Evolutionary conservation across 2,797 vertebrate species (phyloP).

Genomic region (Propithecus deckenii): DNA sequence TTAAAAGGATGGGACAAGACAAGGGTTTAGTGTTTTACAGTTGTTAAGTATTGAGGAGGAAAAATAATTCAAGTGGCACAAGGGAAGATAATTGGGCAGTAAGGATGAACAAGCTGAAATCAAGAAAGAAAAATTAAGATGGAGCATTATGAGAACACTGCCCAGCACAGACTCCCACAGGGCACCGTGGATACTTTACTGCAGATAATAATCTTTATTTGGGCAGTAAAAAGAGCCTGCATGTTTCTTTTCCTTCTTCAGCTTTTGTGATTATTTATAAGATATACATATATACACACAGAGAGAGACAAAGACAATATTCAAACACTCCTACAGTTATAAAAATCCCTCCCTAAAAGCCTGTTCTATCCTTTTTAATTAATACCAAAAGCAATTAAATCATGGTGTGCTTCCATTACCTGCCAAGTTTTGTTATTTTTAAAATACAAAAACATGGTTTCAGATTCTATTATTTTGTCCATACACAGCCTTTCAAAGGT

Average conservation of each 20-base stretch:
- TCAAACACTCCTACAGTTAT: conserved; percentile 62
- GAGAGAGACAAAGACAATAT: background rate
- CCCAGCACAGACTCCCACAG: background rate
- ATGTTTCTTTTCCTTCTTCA: background rate
- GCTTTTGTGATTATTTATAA: conserved; percentile 41
- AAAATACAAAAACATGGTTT: conserved; percentile 45
- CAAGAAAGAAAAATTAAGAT: background rate
- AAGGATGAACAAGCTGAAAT: background rate
- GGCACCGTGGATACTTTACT: background rate
- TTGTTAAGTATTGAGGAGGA: background rate
- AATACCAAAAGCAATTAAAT: conserved; percentile 73
- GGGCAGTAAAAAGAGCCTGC: background rate
- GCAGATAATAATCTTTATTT: background rate
- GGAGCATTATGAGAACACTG: background rate
- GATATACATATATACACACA: background rate
- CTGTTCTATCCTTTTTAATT: conserved; percentile 68
- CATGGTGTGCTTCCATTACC: conserved; percentile 53
- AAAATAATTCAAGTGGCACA: background rate
- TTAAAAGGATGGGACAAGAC: background rate
- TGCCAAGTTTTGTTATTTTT: conserved; percentile 75
- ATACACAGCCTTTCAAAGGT: conserved; percentile 11
- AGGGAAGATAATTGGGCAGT: background rate
- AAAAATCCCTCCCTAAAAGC: conserved; percentile 52
- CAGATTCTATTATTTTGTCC: conserved; percentile 25
- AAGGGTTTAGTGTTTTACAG: background rate